These are phyloP conservation scores for Trissolcus brochymenae DNA, from an alignment of 2,888 invertebrate species.

Conservation along the genomic window DNA sequence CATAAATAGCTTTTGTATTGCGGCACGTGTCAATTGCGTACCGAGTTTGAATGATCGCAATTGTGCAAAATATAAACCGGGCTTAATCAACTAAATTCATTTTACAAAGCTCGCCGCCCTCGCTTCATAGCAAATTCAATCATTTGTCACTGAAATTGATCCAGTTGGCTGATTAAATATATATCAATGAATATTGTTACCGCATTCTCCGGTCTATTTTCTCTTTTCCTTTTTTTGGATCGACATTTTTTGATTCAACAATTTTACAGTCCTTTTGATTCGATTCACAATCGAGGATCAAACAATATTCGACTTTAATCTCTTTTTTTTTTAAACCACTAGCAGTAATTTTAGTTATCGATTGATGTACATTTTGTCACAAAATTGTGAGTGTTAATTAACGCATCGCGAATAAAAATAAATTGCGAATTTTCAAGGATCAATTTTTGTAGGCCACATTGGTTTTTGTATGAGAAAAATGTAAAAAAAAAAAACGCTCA, in stretches of 20 bases:
- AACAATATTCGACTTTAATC: no score
- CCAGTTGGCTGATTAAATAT: conserved; percentile 25
- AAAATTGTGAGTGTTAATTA: no score
- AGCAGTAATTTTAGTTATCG: no score
- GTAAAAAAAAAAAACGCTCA: conserved; percentile 9
- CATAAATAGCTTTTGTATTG: conserved; percentile 48
- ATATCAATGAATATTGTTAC: conserved; percentile 18
- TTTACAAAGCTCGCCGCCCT: conserved; percentile 24
- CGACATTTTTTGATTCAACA: background rate
- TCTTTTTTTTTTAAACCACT: no score
- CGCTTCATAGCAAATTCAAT: conserved; percentile 30
- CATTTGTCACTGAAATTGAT: conserved; percentile 34
- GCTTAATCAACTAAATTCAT: conserved; percentile 42
- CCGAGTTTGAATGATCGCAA: conserved; percentile 39
- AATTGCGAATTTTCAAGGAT: no score
- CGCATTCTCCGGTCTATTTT: background rate
- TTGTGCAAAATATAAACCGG: conserved; percentile 40
- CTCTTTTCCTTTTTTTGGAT: background rate
- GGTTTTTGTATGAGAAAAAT: conserved; percentile 5
- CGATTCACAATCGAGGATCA: no score
- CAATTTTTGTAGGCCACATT: no score
- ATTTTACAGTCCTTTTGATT: background rate
- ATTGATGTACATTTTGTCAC: no score
- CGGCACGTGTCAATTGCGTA: conserved; percentile 32
- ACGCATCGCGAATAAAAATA: no score